These are phyloP conservation scores for Cathartes aura DNA, from an alignment of 2,113 vertebrate genomes.

Conservation along the genomic window DNA sequence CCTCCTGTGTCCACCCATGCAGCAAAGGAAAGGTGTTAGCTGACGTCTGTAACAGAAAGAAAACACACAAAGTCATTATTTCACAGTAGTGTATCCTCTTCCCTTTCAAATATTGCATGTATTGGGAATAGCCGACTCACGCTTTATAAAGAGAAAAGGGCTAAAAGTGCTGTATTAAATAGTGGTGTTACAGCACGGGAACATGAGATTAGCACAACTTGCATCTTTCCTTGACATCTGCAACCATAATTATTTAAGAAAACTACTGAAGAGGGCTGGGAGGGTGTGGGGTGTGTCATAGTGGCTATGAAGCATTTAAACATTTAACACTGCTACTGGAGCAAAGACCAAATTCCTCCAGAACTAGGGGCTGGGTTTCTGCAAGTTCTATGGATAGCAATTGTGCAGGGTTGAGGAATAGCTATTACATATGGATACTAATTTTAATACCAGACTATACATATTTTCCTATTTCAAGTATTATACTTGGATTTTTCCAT, in stretches of 20 bases:
- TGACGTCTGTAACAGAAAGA: not conserved
- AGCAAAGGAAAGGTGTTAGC: not conserved
- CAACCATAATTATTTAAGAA: not conserved
- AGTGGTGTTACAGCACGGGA: not conserved
- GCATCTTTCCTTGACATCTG: not conserved
- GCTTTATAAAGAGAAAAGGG: not conserved
- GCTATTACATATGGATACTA: not conserved
- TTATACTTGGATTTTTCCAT: not conserved
- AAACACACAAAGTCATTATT: not conserved
- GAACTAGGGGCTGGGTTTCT: not conserved
- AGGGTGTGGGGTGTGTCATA: rapidly evolving
- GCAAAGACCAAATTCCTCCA: not conserved
- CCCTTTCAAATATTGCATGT: not conserved
- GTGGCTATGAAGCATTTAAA: not conserved
- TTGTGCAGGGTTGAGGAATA: not conserved
- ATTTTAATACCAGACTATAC: not conserved
- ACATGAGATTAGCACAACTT: not conserved
- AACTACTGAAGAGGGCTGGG: not conserved
- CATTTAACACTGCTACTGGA: not conserved
- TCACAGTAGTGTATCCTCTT: not conserved
- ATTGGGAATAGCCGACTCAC: not conserved
- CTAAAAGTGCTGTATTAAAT: not conserved
- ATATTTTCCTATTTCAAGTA: not conserved
- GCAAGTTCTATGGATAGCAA: not conserved
- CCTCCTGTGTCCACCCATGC: not conserved